A percentile compares a stretch with the other conserved stretches of the same genome.
These are phyloP conservation scores for Hymenopus coronatus DNA, from an alignment of 2,888 invertebrate genomes.

Conservation along the genomic window DNA sequence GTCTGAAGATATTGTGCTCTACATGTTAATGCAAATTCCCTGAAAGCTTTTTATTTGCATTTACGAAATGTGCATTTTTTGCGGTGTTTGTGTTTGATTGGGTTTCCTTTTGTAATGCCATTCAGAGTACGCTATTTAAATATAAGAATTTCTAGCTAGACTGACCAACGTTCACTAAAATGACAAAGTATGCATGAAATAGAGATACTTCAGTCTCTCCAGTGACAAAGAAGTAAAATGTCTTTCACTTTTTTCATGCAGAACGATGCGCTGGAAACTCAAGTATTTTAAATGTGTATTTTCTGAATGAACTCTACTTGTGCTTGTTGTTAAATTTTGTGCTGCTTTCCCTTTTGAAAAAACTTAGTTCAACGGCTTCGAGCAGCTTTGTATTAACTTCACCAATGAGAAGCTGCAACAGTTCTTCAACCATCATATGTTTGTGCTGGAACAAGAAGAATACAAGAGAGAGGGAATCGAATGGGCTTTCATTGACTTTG, in stretches of 20 bases:
- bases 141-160: not conserved
- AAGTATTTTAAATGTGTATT: too few species aligned
- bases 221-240: too few species aligned
- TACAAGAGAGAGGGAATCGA: constrained; percentile 96
- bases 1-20: too few species aligned
- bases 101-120: not conserved
- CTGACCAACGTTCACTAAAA: not conserved
- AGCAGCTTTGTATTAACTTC: constrained; percentile 99
- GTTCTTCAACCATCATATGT: constrained; percentile 99
- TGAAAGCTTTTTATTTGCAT: too few species aligned
- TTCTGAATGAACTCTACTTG: not conserved
- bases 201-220: too few species aligned
- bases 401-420: constrained; percentile 99
- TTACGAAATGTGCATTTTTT: too few species aligned
- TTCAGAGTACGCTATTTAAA: not conserved
- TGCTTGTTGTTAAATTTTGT: not conserved
- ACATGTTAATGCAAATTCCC: too few species aligned
- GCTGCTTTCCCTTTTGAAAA: not conserved
- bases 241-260: too few species aligned
- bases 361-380: constrained; percentile 91
- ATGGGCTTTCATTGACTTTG: constrained; percentile 99
- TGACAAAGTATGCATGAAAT: not conserved
- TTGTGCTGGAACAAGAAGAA: constrained; percentile 98
- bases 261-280: not conserved
- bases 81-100: not conserved